Conservation (phyloP, 2,888 invertebrate genomes). For the Oxycera nigricornis region DNA sequence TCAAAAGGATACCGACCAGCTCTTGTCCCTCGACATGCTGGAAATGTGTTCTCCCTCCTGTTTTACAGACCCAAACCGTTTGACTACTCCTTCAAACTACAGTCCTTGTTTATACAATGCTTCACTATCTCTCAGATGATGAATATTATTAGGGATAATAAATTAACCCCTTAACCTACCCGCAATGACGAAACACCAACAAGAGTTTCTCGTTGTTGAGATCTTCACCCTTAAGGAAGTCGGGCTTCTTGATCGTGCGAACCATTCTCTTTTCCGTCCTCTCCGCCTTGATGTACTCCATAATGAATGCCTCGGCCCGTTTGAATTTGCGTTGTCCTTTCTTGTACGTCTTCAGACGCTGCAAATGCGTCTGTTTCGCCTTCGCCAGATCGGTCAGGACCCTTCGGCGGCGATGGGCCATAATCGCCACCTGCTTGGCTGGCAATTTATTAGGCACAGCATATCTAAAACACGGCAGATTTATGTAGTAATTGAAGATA, state of each 20-base stretch:
- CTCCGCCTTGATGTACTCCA: constrained; percentile 59
- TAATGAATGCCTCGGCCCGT: constrained; percentile 61
- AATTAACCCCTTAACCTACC: constrained; percentile 49
- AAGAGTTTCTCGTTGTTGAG: constrained; percentile 46
- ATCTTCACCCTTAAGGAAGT: constrained; percentile 21
- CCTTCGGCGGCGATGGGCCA: constrained; percentile 60
- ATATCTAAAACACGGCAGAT: constrained; percentile 52
- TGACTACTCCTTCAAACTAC: too few relatives aligned
- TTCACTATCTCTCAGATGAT: too few relatives aligned
- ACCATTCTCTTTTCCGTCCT: constrained; percentile 57
- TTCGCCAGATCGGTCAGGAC: constrained; percentile 57
- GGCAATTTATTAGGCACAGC: constrained; percentile 62
- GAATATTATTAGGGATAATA: not conserved
- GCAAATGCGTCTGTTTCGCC: constrained; percentile 55
- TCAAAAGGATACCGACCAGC: too few relatives aligned
- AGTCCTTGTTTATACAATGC: too few relatives aligned
- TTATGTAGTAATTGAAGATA: not conserved
- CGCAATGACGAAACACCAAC: constrained; percentile 59
- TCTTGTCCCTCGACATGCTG: too few relatives aligned
- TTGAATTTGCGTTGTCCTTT: constrained; percentile 57
- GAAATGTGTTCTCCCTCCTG: too few relatives aligned
- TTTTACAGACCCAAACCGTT: too few relatives aligned
- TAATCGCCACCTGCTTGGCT: constrained; percentile 60
- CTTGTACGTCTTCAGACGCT: constrained; percentile 54
- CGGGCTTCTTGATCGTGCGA: constrained; percentile 49